A percentile compares a stretch with the other conserved stretches of the same genome.
phyloP scores from a whole-genome alignment of 2,113 vertebrate species.

The Ictalurus furcatus region DNA sequence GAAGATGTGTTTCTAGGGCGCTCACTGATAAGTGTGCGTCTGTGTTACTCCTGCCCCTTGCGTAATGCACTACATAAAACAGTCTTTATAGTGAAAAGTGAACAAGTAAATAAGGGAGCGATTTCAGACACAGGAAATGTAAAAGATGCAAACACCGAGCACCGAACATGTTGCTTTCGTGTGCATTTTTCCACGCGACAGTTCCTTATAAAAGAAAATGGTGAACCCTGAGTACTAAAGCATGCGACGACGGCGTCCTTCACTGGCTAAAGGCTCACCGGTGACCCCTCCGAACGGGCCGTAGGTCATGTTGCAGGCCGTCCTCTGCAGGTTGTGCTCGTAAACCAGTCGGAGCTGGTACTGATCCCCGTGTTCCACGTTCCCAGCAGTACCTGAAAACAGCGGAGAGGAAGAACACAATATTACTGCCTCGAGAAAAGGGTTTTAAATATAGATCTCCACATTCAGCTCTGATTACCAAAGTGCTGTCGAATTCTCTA shows the following conservation, averaged over 20 bases:
- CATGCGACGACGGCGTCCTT: no score
- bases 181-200: not conserved
- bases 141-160: not conserved
- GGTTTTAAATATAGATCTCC: not conserved
- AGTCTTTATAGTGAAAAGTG: not conserved
- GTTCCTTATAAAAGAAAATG: not conserved
- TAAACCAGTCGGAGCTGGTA: slow-evolving; percentile 94
- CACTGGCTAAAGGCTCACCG: slow-evolving; percentile 70
- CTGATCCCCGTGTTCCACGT: slow-evolving; percentile 93
- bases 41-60: not conserved
- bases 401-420: not conserved
- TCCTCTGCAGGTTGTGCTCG: slow-evolving; percentile 91
- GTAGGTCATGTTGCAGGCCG: slow-evolving; percentile 93
- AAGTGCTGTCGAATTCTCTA: not conserved
- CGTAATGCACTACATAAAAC: not conserved
- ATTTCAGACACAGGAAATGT: not conserved
- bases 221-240: not conserved
- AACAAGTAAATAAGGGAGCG: not conserved
- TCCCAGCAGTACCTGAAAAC: slow-evolving; percentile 82
- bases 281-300: slow-evolving; percentile 92
- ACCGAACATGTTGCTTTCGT: no score
- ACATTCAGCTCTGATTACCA: not conserved
- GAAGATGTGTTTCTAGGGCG: not conserved
- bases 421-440: not conserved
- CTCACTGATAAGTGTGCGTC: not conserved